Percentiles rank a stretch among this genome's conserved stretches.
These are phyloP conservation scores for Sinocyclocheilus anophthalmus DNA, from an alignment of 2,113 vertebrate species.

Conservation along the genomic window DNA sequence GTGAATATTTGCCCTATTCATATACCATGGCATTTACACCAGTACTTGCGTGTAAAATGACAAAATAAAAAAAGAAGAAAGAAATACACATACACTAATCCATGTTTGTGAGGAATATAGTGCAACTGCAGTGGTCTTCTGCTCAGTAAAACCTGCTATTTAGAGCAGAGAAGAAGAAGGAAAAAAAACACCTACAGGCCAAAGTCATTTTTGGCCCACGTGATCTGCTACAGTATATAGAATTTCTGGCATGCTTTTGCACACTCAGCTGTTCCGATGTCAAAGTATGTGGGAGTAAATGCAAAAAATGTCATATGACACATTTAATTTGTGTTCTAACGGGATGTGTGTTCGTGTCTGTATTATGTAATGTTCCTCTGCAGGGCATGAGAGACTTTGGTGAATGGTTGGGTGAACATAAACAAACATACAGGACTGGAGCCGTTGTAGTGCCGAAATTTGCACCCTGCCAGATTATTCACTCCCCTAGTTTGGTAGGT, in stretches of 20 bases:
- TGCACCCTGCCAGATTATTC: too few relatives aligned
- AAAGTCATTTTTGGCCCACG: not conserved
- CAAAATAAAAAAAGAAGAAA: not conserved
- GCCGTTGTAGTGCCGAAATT: not conserved
- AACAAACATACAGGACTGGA: not conserved
- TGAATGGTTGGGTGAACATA: conserved; percentile 5
- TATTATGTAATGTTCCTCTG: not conserved
- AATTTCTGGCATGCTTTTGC: not conserved
- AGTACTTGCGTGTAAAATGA: not conserved
- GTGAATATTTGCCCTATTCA: not conserved
- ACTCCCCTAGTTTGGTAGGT: too few relatives aligned
- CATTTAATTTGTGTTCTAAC: not conserved
- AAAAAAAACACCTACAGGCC: not conserved
- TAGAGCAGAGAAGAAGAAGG: not conserved
- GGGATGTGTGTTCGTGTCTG: not conserved
- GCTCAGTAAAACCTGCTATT: not conserved
- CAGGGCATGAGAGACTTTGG: not conserved
- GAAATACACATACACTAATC: not conserved
- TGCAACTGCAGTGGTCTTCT: not conserved
- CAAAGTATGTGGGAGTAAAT: not conserved
- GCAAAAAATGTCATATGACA: not conserved
- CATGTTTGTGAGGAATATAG: not conserved
- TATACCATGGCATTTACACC: not conserved
- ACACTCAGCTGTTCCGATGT: not conserved
- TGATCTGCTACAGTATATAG: not conserved